phyloP scores from a whole-genome alignment of 2,888 invertebrate species.

The Busseola fusca region DNA sequence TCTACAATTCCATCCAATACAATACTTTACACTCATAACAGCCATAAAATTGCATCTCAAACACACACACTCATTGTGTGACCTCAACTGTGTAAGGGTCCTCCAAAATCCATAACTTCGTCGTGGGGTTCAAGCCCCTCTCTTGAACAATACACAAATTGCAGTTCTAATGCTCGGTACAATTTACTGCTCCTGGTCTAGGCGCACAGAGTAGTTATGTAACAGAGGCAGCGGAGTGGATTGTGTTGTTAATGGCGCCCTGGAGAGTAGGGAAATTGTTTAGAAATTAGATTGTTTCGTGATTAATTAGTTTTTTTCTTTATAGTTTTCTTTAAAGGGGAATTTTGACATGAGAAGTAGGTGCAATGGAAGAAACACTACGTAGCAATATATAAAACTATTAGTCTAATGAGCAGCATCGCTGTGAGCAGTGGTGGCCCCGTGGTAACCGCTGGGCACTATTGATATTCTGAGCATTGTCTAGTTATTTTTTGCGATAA shows the following conservation, averaged over 20 bases:
- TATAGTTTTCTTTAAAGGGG: not conserved
- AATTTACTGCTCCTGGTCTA: constrained; percentile 64
- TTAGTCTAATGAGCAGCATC: too few species aligned
- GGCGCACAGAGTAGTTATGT: constrained; percentile 44
- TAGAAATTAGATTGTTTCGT: constrained; percentile 35
- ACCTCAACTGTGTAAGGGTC: constrained; percentile 70
- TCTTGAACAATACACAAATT: constrained; percentile 80
- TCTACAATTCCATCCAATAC: constrained; percentile 42
- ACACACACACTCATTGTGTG: constrained; percentile 59
- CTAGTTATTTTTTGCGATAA: not conserved
- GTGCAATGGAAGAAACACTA: not conserved
- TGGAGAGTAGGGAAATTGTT: constrained; percentile 39
- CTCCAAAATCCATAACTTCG: constrained; percentile 76
- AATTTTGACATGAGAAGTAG: not conserved
- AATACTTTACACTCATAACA: constrained; percentile 62
- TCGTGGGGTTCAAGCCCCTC: constrained; percentile 69
- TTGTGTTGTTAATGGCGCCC: constrained; percentile 45
- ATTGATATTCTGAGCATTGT: not conserved
- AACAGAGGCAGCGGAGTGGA: constrained; percentile 36
- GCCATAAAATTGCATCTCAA: constrained; percentile 67
- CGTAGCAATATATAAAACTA: too few species aligned
- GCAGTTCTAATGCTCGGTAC: constrained; percentile 74
- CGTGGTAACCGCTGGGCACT: too few species aligned
- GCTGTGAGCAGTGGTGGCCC: too few species aligned
- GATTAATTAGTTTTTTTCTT: constrained; percentile 29